Evolutionary conservation across 2,113 vertebrate genomes (phyloP), one percentile per base, ranked within the genome.

Genomic region (Polypterus senegalus): DNA sequence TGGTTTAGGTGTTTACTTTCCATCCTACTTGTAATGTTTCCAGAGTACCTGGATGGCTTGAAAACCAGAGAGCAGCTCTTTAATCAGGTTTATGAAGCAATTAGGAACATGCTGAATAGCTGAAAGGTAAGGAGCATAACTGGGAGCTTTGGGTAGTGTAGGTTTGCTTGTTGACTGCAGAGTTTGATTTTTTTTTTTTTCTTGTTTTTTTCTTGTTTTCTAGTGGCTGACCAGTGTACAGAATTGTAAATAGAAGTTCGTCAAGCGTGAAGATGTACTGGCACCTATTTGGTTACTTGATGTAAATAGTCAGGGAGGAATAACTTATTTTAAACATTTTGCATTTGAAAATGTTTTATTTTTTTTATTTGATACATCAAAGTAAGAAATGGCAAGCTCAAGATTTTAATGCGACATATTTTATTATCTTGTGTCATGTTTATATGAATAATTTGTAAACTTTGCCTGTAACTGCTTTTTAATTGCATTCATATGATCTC

Each of bases 51-150:
- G 56, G 74, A 89, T 69, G 87, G 87, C 59, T 71, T 78, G 74
- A 85, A 81, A 65, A 71, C 73, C 3, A 87, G 83, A 79, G 82
- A 85, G 8, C 77, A 87, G 47, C 64, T 88, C 62, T 87, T 83
- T 77, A 83, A 74, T 59, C 69, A 76, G 63, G 85, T 84, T 52
- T 81, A 83, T 49, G 82, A 86, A 63, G 81, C 83, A 67, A 81
- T 89, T 63, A 78, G 87, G 71, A 89, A 87, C 73, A 82, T 72
- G 57, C 78, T 81, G 3, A 94, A 94, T 65, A 48, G 68, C 73
- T 87, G 78, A 74, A 90, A 94, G 89, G 86, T 83, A 60, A 78
- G 67, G 47, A 7, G n/a, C 47, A 49, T 3, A 27, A 27, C 27
- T 27, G 27, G 27, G 27, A 27, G 27, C 27, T 27, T 27, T 27